A percentile compares a stretch with the other conserved stretches of the same genome.
phyloP scores from a whole-genome alignment of 2,113 vertebrate genomes.

The Balaenoptera acutorostrata region DNA sequence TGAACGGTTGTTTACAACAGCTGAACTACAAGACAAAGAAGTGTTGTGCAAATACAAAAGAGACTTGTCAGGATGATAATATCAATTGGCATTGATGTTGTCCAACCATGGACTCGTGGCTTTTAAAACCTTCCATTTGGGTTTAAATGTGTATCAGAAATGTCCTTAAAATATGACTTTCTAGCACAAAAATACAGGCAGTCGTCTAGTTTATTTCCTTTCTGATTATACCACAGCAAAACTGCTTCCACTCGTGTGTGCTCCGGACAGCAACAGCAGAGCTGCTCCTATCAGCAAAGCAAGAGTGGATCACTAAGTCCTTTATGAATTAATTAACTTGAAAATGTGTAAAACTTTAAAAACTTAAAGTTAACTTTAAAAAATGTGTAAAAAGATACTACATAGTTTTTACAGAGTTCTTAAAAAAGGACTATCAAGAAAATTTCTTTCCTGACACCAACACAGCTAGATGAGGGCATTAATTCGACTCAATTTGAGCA shows the following conservation, averaged over 20 bases:
- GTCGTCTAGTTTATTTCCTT: background rate
- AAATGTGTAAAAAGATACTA: background rate
- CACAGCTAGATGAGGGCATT: background rate
- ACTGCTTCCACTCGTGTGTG: background rate
- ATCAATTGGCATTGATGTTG: background rate
- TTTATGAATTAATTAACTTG: background rate
- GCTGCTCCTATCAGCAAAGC: background rate
- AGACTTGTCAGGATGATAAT: background rate
- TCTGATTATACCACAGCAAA: background rate
- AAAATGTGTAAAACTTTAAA: too few species aligned
- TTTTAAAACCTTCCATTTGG: background rate
- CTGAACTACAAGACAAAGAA: constrained; percentile 19
- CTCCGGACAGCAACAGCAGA: background rate
- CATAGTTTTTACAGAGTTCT: background rate
- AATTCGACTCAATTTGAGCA: background rate
- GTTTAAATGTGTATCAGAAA: background rate
- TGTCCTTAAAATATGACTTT: background rate
- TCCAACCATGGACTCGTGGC: background rate
- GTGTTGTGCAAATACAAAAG: constrained; percentile 26
- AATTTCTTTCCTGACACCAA: background rate
- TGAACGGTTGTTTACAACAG: background rate
- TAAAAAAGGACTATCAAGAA: background rate
- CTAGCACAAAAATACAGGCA: background rate
- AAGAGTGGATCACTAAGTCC: background rate
- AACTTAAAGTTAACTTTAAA: background rate